A percentile compares a stretch with the other conserved stretches of the same genome.
Conservation (phyloP, 2,113 vertebrate species). For the Cyanistes caeruleus region DNA sequence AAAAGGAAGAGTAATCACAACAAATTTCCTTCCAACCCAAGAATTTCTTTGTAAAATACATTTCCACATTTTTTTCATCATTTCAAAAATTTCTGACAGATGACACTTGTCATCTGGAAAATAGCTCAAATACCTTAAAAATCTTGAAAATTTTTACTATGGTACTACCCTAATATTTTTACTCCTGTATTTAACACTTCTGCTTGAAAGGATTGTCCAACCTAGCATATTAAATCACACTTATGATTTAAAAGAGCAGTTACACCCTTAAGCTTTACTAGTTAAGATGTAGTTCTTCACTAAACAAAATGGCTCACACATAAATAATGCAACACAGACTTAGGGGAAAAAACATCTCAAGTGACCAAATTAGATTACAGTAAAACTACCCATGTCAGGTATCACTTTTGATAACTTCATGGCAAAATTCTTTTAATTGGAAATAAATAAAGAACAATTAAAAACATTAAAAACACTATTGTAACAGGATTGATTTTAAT, state of each 20-base stretch:
- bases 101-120: neutral
- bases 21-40: neutral
- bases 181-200: neutral
- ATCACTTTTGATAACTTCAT: neutral
- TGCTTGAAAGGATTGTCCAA: neutral
- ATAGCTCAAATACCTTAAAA: neutral
- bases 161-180: neutral
- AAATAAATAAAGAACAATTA: neutral
- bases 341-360: neutral
- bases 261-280: neutral
- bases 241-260: neutral
- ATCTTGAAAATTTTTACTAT: neutral
- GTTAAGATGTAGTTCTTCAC: neutral
- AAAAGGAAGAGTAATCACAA: neutral
- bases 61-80: neutral
- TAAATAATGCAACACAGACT: neutral
- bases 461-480: neutral
- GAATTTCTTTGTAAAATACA: neutral
- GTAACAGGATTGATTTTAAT: neutral
- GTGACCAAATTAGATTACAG: neutral
- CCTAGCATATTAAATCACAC: neutral
- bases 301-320: neutral
- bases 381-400: neutral
- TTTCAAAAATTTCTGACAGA: neutral
- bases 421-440: neutral